Evolutionary conservation across 2,888 invertebrate species (phyloP).

Genomic region (Rhopalosiphum nymphaeae): DNA sequence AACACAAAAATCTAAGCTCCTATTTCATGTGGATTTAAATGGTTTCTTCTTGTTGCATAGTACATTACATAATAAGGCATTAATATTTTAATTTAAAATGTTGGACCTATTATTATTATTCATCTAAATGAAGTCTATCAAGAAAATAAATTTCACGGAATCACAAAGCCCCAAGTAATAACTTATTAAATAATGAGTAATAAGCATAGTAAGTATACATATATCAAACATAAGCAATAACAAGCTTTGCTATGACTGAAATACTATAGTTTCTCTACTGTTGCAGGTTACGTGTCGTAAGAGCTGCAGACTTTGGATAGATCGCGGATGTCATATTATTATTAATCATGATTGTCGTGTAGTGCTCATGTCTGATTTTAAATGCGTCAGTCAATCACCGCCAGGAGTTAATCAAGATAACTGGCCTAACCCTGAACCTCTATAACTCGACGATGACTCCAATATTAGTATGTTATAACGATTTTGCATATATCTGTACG

Average conservation of each 20-base stretch:
- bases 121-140: not conserved
- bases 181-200: no score
- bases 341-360: not conserved
- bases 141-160: no score
- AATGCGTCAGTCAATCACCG: not conserved
- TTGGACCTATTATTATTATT: not conserved
- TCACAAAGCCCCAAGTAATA: no score
- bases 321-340: not conserved
- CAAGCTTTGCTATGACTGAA: not conserved
- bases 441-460: not conserved
- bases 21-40: no score
- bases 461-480: not conserved
- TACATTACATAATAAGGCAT: not conserved
- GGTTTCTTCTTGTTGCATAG: not conserved
- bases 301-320: not conserved
- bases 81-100: not conserved
- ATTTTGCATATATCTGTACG: not conserved
- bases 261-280: not conserved
- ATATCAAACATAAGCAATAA: no score
- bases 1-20: no score
- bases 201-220: no score
- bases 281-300: not conserved
- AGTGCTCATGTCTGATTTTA: not conserved
- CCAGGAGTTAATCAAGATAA: not conserved
- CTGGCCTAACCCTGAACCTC: not conserved